phyloP scores from a whole-genome alignment of 2,888 invertebrate genomes.

The Rutpela maculata region DNA sequence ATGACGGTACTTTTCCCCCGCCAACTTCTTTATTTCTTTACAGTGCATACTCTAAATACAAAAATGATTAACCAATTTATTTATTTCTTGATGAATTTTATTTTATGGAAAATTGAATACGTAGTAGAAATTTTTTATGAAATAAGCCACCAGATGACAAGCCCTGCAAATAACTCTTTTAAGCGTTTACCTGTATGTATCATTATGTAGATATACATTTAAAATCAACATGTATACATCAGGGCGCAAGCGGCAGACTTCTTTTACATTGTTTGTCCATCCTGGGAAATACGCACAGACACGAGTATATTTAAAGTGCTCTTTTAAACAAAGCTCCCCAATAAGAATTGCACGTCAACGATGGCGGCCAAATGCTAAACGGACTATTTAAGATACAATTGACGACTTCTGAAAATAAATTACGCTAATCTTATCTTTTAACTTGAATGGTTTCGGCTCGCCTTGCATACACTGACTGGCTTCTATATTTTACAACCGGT shows the following conservation, averaged over 20 bases:
- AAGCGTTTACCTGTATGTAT: not conserved
- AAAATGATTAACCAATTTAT: too few species aligned
- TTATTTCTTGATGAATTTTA: too few species aligned
- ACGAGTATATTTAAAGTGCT: constrained; percentile 56
- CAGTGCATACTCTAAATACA: too few species aligned
- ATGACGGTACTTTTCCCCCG: too few species aligned
- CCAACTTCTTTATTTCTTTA: too few species aligned
- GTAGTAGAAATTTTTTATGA: not conserved
- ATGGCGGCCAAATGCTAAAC: constrained; percentile 55
- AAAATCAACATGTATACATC: constrained; percentile 32
- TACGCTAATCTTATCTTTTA: constrained; percentile 63
- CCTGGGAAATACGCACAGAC: constrained; percentile 55
- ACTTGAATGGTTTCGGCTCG: constrained; percentile 57
- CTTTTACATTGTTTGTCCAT: constrained; percentile 55
- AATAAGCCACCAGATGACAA: not conserved
- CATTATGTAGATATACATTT: constrained; percentile 13
- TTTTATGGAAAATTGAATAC: not conserved
- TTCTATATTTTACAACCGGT: constrained; percentile 45
- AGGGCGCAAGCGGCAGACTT: constrained; percentile 33
- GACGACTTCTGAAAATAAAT: constrained; percentile 63
- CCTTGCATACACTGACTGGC: constrained; percentile 24
- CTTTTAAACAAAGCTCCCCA: constrained; percentile 59
- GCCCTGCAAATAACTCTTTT: not conserved
- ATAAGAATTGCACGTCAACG: constrained; percentile 57
- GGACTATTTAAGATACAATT: constrained; percentile 65